These are phyloP conservation scores for Crax fasciolata DNA, from an alignment of 2,797 vertebrate species.

Conservation along the genomic window DNA sequence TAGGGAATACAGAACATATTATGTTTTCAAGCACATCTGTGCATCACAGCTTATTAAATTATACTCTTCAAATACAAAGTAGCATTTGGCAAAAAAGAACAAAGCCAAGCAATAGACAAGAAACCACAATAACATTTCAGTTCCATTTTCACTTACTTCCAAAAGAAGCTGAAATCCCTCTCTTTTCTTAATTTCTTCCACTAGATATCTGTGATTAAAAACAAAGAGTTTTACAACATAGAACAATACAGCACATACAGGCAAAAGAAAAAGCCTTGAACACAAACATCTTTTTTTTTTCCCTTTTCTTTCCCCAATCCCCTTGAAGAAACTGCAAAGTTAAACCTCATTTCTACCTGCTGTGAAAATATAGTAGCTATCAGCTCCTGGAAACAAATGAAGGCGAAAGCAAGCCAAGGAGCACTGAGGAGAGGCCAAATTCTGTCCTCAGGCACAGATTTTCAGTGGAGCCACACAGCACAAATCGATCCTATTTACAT, in stretches of 20 bases:
- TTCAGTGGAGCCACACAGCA: neutral
- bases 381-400: slow-evolving; percentile 43
- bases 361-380: slow-evolving; percentile 47
- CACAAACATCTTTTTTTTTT: neutral
- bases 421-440: slow-evolving; percentile 21
- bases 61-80: neutral
- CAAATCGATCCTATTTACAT: slow-evolving; percentile 26
- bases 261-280: neutral
- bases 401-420: slow-evolving; percentile 17
- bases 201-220: slow-evolving; percentile 85
- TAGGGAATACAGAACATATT: neutral
- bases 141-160: slow-evolving; percentile 79
- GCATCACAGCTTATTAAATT: neutral
- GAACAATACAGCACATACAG: neutral
- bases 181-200: slow-evolving; percentile 87
- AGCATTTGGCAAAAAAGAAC: neutral
- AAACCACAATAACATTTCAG: neutral
- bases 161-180: slow-evolving; percentile 87
- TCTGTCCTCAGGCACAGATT: slow-evolving; percentile 44
- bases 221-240: neutral
- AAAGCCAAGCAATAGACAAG: neutral
- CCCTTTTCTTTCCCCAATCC: rapidly evolving
- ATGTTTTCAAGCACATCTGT: neutral
- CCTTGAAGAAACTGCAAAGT: neutral
- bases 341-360: slow-evolving; percentile 52